Conservation (phyloP, 2,113 vertebrate genomes). For the Ciconia boyciana region DNA sequence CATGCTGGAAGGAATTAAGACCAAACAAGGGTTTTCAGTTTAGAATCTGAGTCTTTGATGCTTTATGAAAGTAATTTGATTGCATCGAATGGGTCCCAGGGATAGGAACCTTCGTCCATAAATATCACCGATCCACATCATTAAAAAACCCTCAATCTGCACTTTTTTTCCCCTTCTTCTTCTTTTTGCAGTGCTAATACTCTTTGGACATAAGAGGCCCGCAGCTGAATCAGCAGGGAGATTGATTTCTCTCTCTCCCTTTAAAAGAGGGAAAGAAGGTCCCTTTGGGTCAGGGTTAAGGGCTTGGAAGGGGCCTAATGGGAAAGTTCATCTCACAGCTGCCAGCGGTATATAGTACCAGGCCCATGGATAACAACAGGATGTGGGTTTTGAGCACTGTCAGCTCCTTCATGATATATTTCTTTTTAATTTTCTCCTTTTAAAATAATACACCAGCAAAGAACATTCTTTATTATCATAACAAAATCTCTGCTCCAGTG, state of each 20-base stretch:
- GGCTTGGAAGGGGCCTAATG: slow-evolving; percentile 51
- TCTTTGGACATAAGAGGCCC: slow-evolving; percentile 39
- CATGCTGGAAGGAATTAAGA: slow-evolving; percentile 46
- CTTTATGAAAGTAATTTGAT: slow-evolving; percentile 50
- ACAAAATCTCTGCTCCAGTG: slow-evolving; percentile 63
- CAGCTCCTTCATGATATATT: slow-evolving; percentile 67
- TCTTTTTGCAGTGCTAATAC: slow-evolving; percentile 58
- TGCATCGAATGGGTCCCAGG: slow-evolving; percentile 46
- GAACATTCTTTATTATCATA: slow-evolving; percentile 67
- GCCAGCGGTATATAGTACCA: slow-evolving; percentile 46
- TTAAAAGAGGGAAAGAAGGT: slow-evolving; percentile 57
- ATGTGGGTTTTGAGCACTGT: slow-evolving; percentile 75
- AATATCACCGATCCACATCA: slow-evolving; percentile 14
- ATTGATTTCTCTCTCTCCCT: slow-evolving; percentile 41
- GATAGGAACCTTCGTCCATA: slow-evolving; percentile 39
- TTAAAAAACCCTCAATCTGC: slow-evolving; percentile 39
- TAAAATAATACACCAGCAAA: slow-evolving; percentile 67
- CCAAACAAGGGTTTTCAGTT: slow-evolving; percentile 36
- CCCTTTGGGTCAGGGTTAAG: slow-evolving; percentile 51
- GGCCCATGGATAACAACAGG: slow-evolving; percentile 71
- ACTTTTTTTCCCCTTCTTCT: not conserved
- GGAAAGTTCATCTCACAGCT: slow-evolving; percentile 61
- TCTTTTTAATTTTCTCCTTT: slow-evolving; percentile 69
- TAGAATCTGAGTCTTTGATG: slow-evolving; percentile 32
- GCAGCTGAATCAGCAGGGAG: slow-evolving; percentile 32